Evolutionary conservation across 2,888 invertebrate species (phyloP), one percentile per base, ranked within the genome.

Genomic region (Cryptophagus acutangulus): DNA sequence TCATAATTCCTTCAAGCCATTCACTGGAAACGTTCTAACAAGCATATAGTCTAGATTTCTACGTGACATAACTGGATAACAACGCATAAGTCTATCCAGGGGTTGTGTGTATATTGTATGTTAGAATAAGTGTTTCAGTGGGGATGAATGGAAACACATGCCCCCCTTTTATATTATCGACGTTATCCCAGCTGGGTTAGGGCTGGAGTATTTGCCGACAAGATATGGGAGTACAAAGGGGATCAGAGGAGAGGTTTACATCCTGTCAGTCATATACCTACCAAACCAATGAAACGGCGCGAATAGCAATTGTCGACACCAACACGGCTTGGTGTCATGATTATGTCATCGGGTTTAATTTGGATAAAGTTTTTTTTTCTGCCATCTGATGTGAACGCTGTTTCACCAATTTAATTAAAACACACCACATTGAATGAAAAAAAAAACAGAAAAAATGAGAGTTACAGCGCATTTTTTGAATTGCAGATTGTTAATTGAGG

Each of bases 251-350:
- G 36, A 26, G 28, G 28, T 25, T 20, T 37, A 34, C 35, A 40
- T 40, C 40, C 36, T 42, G 45, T 46, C 49, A 41, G 29, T 47
- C 44, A 38, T 38, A 34, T 36, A 8, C 37, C 48, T 39, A 46
- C 43, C 45, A 38, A 25, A 39, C 34, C 44, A 44, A 40, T 43
- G 42, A 41, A 49, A 49, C 43, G 36, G 45, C 45, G 29, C 31
- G 38, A 6, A 35, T 30, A 26, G 29, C 33, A 36, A 40, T 43
- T 40, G 35, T 40, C 33, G 30, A 37, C 36, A 39, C 26, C 33
- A 38, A 15, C 29, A n/a, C n/a, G n/a, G n/a, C n/a, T n/a, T n/a
- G n/a, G n/a, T n/a, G n/a, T n/a, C n/a, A n/a, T n/a, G n/a, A n/a
- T n/a, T n/a, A n/a, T n/a, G n/a, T n/a, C n/a, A n/a, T n/a, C n/a